Percentiles rank a stretch among this genome's conserved stretches.
Conservation (phyloP, 1,140 invertebrate genomes). For the Ceratitis capitata region DNA sequence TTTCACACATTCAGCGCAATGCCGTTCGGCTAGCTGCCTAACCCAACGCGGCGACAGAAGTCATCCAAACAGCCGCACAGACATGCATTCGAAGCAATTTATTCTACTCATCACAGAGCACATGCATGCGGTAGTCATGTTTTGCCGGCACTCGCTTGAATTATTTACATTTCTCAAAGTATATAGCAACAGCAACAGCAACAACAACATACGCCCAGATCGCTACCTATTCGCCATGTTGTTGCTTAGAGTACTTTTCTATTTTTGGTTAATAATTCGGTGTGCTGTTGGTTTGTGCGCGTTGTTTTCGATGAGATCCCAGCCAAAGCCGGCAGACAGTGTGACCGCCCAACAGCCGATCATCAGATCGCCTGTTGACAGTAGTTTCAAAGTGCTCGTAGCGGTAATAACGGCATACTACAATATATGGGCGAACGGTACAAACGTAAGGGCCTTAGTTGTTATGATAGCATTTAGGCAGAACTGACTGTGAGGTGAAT, state of each 20-base stretch:
- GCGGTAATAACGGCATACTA: background rate
- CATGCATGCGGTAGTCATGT: background rate
- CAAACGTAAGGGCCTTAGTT: background rate
- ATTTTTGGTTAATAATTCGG: conserved; percentile 18
- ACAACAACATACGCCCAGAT: background rate
- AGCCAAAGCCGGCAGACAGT: background rate
- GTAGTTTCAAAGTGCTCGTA: too few species aligned
- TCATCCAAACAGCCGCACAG: background rate
- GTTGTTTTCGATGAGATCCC: background rate
- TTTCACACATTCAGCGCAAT: background rate
- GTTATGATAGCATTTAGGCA: background rate
- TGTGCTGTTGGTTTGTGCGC: background rate
- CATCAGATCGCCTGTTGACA: too few species aligned
- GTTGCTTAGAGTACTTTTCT: background rate
- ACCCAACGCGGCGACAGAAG: background rate
- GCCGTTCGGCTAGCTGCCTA: background rate
- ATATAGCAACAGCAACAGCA: background rate
- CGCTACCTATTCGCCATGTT: too few species aligned
- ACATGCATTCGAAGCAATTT: background rate
- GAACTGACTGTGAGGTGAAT: background rate
- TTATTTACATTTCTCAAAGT: conserved; percentile 6
- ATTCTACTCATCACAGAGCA: background rate
- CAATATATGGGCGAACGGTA: background rate
- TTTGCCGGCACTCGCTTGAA: background rate
- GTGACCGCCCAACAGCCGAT: too few species aligned